These are phyloP conservation scores for Aselliscus stoliczkanus DNA, from an alignment of 2,797 vertebrate species.

Conservation along the genomic window DNA sequence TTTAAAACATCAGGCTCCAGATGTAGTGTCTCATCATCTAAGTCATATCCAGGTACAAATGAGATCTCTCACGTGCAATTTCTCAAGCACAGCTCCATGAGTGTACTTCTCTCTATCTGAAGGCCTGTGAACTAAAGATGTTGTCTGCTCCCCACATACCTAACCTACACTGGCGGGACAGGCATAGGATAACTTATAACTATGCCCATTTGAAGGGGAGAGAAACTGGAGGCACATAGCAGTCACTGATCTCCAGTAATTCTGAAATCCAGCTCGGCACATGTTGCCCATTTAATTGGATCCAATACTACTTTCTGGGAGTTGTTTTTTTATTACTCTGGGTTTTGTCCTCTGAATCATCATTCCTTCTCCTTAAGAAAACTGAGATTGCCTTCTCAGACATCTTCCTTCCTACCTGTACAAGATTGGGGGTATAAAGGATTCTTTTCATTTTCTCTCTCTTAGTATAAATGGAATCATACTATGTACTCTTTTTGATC, in stretches of 20 bases:
- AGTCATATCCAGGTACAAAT: background rate
- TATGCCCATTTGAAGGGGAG: background rate
- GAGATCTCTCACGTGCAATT: background rate
- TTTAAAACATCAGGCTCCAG: background rate
- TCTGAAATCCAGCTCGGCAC: background rate
- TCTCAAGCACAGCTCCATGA: background rate
- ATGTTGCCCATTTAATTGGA: background rate
- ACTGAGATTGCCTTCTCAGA: background rate
- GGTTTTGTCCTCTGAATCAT: background rate
- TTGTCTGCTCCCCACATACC: background rate
- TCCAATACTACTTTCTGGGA: background rate
- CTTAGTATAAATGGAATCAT: background rate
- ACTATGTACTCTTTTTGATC: background rate
- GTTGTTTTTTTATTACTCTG: slow-evolving; percentile 7
- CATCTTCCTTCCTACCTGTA: background rate
- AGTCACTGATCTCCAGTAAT: background rate
- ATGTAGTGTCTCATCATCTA: background rate
- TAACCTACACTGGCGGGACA: background rate
- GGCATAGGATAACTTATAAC: background rate
- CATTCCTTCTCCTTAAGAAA: background rate
- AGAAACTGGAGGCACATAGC: background rate
- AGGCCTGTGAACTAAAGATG: background rate
- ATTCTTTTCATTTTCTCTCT: slow-evolving; percentile 10
- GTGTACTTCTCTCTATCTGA: background rate
- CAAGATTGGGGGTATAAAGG: background rate